These are phyloP conservation scores for Cheirogaleus major DNA, from an alignment of 2,797 vertebrate genomes.

Conservation along the genomic window DNA sequence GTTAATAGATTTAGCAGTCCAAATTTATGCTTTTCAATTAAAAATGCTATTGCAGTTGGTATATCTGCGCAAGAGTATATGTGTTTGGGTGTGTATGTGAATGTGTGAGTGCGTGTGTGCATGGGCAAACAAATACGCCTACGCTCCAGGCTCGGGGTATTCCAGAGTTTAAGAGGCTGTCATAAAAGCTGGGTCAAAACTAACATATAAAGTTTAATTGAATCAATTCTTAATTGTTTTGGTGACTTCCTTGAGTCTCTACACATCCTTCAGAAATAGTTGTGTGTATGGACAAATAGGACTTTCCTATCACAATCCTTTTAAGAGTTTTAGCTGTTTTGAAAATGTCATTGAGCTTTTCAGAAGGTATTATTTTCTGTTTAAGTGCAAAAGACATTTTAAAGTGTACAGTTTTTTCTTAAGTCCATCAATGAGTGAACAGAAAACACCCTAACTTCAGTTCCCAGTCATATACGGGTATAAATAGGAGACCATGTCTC, in stretches of 20 bases:
- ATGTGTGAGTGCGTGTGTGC: accelerated
- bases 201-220: not conserved
- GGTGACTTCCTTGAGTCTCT: conserved; percentile 39
- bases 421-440: not conserved
- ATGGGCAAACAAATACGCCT: conserved; percentile 45
- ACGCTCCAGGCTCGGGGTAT: not conserved
- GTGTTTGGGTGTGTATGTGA: not conserved
- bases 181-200: conserved; percentile 47
- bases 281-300: not conserved
- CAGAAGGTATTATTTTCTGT: not conserved
- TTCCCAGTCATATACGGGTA: not conserved
- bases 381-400: not conserved
- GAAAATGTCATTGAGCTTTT: not conserved
- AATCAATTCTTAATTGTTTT: conserved; percentile 68
- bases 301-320: not conserved
- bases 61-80: conserved; percentile 36
- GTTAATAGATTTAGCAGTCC: conserved; percentile 89
- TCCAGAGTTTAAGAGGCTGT: conserved; percentile 53
- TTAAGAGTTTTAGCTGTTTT: not conserved
- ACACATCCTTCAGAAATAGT: conserved; percentile 12
- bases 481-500: not conserved
- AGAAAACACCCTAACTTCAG: not conserved
- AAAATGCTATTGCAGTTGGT: conserved; percentile 66
- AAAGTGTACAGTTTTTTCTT: not conserved
- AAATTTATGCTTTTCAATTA: conserved; percentile 89